phyloP scores from a whole-genome alignment of 2,888 invertebrate species.

The Endomychus coccineus region DNA sequence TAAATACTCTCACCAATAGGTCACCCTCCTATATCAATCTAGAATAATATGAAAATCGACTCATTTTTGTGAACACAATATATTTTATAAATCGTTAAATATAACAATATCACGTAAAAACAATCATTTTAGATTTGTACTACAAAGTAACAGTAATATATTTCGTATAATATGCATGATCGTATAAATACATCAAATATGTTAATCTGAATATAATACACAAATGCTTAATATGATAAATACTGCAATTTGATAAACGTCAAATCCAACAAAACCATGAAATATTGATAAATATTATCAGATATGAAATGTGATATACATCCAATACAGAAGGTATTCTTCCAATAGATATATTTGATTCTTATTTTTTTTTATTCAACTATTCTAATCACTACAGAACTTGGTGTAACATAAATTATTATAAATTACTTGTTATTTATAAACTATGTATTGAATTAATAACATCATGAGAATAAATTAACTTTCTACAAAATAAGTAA shows the following conservation, averaged over 20 bases:
- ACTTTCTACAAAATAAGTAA: too few relatives aligned
- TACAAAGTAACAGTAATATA: slow-evolving; percentile 36
- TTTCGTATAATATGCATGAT: slow-evolving; percentile 31
- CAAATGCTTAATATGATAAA: slow-evolving; percentile 6
- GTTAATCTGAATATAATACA: slow-evolving; percentile 27
- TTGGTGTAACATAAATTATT: too few relatives aligned
- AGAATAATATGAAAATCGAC: neutral
- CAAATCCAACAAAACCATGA: too few relatives aligned
- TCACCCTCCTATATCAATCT: too few relatives aligned
- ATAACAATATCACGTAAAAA: slow-evolving; percentile 41
- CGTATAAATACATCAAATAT: slow-evolving; percentile 29
- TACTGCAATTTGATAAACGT: neutral
- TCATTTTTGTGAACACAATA: slow-evolving; percentile 29
- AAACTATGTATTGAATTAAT: too few relatives aligned
- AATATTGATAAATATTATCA: slow-evolving; percentile 1
- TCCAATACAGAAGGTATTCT: too few relatives aligned
- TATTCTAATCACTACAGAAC: too few relatives aligned
- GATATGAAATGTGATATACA: slow-evolving; percentile 1
- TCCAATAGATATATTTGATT: too few relatives aligned
- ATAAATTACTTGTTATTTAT: too few relatives aligned
- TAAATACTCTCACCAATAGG: too few relatives aligned
- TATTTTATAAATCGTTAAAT: slow-evolving; percentile 41
- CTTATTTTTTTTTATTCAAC: too few relatives aligned
- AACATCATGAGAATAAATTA: too few relatives aligned
- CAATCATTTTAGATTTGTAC: slow-evolving; percentile 39